phyloP scores from a whole-genome alignment of 2,888 invertebrate species.

The Tinea trinotella region DNA sequence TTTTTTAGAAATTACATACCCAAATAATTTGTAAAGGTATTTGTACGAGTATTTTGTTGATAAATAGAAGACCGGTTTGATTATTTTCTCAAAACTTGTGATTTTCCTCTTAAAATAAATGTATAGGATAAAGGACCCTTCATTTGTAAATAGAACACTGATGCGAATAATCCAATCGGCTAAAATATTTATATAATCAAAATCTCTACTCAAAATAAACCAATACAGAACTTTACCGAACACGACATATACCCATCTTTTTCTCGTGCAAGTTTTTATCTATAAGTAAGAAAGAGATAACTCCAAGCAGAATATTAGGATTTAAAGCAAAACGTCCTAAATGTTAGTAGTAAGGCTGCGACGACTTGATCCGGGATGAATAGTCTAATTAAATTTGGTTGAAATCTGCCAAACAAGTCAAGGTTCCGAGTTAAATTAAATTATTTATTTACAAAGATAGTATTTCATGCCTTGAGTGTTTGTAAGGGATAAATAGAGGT shows the following conservation, averaged over 20 bases:
- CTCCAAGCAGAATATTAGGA: background rate
- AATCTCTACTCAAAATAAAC: background rate
- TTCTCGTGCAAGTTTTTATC: background rate
- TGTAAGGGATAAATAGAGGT: background rate
- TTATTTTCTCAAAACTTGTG: background rate
- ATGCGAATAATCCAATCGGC: background rate
- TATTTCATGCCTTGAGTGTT: background rate
- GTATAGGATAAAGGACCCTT: background rate
- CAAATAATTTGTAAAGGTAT: too few species aligned
- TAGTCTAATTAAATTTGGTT: slow-evolving; percentile 3
- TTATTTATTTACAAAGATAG: background rate
- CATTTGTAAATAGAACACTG: slow-evolving; percentile 4
- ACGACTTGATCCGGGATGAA: background rate
- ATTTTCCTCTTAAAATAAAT: slow-evolving; percentile 1
- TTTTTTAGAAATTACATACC: too few species aligned
- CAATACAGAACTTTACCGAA: background rate
- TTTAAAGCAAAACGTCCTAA: background rate
- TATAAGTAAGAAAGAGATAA: background rate
- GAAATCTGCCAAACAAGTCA: slow-evolving; percentile 3
- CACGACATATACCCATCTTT: background rate
- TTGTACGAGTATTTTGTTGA: too few species aligned
- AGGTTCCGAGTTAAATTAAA: background rate
- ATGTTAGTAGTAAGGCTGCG: background rate
- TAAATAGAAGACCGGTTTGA: too few species aligned
- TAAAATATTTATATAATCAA: slow-evolving; percentile 4